Evolutionary conservation across 2,888 invertebrate genomes (phyloP), one percentile per base, ranked within the genome.

Genomic region (Temnothorax unifasciatus): DNA sequence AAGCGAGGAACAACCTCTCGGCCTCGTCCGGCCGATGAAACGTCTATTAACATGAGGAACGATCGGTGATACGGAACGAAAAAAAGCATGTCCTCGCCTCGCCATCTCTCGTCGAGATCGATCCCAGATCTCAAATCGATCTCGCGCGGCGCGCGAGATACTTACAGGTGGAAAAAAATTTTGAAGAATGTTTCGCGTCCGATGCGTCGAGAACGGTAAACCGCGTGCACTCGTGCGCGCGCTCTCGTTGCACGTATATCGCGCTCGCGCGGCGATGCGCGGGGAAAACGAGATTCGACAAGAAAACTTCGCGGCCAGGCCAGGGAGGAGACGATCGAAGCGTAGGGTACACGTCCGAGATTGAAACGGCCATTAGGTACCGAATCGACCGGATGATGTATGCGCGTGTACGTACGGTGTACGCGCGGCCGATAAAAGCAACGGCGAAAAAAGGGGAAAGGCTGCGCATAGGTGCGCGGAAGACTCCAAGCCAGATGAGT

Each of bases 401-500:
- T 79, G 79, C 82, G 54, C 82, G 82, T 63, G 63, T 41, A 61
- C 25, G 44, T 50, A 50, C 44, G 9, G n/a, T 63, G 13, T 29
- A 63, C 44, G 59, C 81, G 81, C 61, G 50, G 44, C 66, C 83
- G 76, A 69, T 76, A 73, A 75, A 76, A 44, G 75, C 21, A 54
- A 52, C 44, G 41, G 41, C 54, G 76, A 47, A 68, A 74, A 68
- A 66, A 52, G 29, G 54, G 69, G 54, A 76, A 76, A 52, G 63
- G 71, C 64, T 9, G 47, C 34, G 47, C n/a, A 47, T 38, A 69
- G 34, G 83, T 64, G 66, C 77, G 77, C 71, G 77, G 79, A 84
- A 84, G 75, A 84, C 71, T 73, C 75, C 74, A 74, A n/a, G 44
- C 63, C 47, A 81, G 85, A 85, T 85, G 85, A 85, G 61, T 57